Conservation (phyloP, 2,797 vertebrate species). For the Microchirus variegatus region DNA sequence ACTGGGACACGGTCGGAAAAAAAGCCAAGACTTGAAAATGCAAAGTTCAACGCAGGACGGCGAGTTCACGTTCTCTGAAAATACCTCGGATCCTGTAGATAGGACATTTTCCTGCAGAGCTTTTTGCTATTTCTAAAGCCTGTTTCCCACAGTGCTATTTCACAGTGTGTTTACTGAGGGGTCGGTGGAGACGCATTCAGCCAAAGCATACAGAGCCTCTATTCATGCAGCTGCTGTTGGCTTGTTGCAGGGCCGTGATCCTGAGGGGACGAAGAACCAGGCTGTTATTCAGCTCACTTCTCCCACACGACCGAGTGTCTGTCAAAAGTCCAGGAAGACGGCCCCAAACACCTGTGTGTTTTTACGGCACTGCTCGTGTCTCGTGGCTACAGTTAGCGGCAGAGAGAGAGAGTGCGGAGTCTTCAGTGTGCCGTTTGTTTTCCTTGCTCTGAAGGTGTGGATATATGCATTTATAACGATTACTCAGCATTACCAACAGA, state of each 20-base stretch:
- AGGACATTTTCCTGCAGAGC: slow-evolving; percentile 29
- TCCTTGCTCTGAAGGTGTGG: not conserved
- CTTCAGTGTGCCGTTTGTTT: not conserved
- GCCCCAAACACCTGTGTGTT: slow-evolving; percentile 49
- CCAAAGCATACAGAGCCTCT: slow-evolving; percentile 68
- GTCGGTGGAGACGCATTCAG: slow-evolving; percentile 46
- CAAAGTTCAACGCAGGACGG: not conserved
- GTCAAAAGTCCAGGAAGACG: slow-evolving; percentile 22
- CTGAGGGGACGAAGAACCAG: slow-evolving; percentile 47
- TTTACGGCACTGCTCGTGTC: slow-evolving; percentile 1
- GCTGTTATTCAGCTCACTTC: slow-evolving; percentile 28
- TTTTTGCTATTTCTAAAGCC: slow-evolving; percentile 46
- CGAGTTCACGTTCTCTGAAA: slow-evolving; percentile 20
- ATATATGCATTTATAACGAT: not conserved
- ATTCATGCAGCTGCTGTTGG: slow-evolving; percentile 71
- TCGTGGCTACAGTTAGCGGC: slow-evolving; percentile 7
- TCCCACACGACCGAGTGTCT: slow-evolving; percentile 21
- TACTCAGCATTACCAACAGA: no score
- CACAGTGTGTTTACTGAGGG: slow-evolving; percentile 63
- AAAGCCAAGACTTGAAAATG: not conserved
- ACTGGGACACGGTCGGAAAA: not conserved
- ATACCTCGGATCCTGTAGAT: slow-evolving; percentile 19
- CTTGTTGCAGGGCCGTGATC: slow-evolving; percentile 51
- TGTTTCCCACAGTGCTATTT: slow-evolving; percentile 57
- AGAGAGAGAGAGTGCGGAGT: not conserved